These are phyloP conservation scores for Catonia carolina DNA, from an alignment of 2,888 invertebrate genomes.

Conservation along the genomic window DNA sequence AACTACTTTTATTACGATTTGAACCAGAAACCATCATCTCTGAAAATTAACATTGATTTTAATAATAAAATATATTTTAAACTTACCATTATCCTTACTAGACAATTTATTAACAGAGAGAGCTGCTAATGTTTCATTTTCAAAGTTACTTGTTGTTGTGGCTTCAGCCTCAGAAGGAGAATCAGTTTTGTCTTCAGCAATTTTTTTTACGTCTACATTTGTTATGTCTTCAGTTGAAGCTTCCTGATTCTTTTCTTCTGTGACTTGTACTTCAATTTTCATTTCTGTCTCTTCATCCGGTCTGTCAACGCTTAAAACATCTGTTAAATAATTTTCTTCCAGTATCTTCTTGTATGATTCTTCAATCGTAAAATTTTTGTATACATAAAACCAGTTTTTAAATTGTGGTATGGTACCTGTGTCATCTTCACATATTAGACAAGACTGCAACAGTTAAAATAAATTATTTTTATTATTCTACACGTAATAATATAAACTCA, in stretches of 20 bases:
- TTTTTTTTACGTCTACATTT: constrained; percentile 40
- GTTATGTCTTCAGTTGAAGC: constrained; percentile 26
- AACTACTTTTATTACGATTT: no score
- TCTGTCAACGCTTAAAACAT: constrained; percentile 52
- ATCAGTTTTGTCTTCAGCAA: constrained; percentile 39
- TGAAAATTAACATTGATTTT: no score
- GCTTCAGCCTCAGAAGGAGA: constrained; percentile 38
- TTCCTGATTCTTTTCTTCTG: constrained; percentile 22
- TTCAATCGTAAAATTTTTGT: constrained; percentile 56
- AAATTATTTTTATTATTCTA: not conserved
- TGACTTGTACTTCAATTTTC: constrained; percentile 33
- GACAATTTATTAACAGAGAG: constrained; percentile 26
- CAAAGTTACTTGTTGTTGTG: constrained; percentile 41
- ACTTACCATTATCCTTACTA: constrained; percentile 3
- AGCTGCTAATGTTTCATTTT: constrained; percentile 49
- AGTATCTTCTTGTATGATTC: constrained; percentile 54
- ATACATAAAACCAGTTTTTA: constrained; percentile 60
- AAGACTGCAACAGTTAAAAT: not conserved
- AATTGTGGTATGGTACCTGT: constrained; percentile 47
- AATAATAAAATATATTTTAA: not conserved
- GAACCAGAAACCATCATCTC: no score
- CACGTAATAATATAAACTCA: no score
- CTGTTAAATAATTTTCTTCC: constrained; percentile 54
- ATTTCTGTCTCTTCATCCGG: constrained; percentile 39
- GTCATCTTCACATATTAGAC: constrained; percentile 24